phyloP scores from a whole-genome alignment of 64 coral and sea anemone species.

The Dendrophyllia cribrosa region DNA sequence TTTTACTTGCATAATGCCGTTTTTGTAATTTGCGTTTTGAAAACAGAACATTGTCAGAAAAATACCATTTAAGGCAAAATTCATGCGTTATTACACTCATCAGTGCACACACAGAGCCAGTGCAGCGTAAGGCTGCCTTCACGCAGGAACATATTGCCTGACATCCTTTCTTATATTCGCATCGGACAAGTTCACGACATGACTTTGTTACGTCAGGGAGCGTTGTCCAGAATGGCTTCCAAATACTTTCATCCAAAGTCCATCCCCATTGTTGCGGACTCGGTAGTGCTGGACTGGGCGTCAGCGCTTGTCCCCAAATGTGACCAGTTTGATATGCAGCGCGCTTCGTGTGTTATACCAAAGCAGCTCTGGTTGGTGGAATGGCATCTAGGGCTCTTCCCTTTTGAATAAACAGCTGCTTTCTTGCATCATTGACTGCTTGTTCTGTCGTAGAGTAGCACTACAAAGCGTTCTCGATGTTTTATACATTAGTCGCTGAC shows the following conservation, averaged over 20 bases:
- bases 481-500: slow-evolving; percentile 41
- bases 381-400: slow-evolving; percentile 61
- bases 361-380: slow-evolving; percentile 62
- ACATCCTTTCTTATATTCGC: slow-evolving; percentile 6
- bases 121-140: slow-evolving; percentile 37
- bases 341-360: slow-evolving; percentile 65
- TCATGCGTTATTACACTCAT: background rate
- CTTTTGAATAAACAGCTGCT: slow-evolving; percentile 64
- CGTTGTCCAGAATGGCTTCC: slow-evolving; percentile 75
- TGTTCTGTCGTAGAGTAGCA: slow-evolving; percentile 53
- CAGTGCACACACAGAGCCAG: slow-evolving; percentile 4
- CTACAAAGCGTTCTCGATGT: slow-evolving; percentile 34
- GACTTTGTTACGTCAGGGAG: slow-evolving; percentile 54
- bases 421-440: slow-evolving; percentile 31
- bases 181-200: slow-evolving; percentile 57
- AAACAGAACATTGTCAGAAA: too few relatives aligned
- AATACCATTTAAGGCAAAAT: too few relatives aligned
- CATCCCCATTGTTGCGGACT: slow-evolving; percentile 73
- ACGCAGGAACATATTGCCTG: slow-evolving; percentile 1
- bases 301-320: slow-evolving; percentile 76
- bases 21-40: too few relatives aligned
- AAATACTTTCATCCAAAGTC: slow-evolving; percentile 23
- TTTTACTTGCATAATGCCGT: too few relatives aligned
- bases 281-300: slow-evolving; percentile 54
- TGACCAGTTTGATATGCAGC: slow-evolving; percentile 78